Evolutionary conservation across 2,797 vertebrate genomes (phyloP).

Genomic region (Smutsia gigantea): DNA sequence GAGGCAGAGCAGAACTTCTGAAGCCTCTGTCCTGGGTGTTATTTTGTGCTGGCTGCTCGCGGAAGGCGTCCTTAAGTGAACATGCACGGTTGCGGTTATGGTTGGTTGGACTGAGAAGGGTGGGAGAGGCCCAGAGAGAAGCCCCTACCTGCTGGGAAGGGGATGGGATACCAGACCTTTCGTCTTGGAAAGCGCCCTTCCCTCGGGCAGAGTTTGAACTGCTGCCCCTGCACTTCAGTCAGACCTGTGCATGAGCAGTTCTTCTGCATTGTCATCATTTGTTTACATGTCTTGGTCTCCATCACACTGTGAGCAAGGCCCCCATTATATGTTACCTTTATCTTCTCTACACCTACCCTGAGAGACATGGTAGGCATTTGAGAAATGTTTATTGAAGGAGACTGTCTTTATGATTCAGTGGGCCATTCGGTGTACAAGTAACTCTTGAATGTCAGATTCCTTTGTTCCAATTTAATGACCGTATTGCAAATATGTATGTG

Average conservation of each 20-base stretch:
- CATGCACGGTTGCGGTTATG: background rate
- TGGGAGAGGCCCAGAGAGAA: background rate
- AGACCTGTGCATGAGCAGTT: background rate
- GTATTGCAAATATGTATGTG: background rate
- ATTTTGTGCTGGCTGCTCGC: background rate
- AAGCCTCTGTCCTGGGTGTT: background rate
- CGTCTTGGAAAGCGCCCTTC: background rate
- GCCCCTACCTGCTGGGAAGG: background rate
- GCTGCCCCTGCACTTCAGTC: background rate
- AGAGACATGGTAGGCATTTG: background rate
- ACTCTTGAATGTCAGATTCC: background rate
- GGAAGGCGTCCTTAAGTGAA: background rate
- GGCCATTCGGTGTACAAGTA: background rate
- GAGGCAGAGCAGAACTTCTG: background rate
- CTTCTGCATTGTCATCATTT: background rate
- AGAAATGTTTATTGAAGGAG: background rate
- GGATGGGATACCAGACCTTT: background rate
- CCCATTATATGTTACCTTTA: background rate
- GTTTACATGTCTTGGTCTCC: background rate
- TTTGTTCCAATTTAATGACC: constrained; percentile 1
- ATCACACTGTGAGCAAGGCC: background rate
- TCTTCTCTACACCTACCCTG: background rate
- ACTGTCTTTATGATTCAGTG: background rate
- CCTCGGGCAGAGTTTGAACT: background rate
- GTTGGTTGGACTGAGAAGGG: background rate